A percentile compares a stretch with the other conserved stretches of the same genome.
Conservation (phyloP, 2,113 vertebrate species). For the Sander lucioperca region DNA sequence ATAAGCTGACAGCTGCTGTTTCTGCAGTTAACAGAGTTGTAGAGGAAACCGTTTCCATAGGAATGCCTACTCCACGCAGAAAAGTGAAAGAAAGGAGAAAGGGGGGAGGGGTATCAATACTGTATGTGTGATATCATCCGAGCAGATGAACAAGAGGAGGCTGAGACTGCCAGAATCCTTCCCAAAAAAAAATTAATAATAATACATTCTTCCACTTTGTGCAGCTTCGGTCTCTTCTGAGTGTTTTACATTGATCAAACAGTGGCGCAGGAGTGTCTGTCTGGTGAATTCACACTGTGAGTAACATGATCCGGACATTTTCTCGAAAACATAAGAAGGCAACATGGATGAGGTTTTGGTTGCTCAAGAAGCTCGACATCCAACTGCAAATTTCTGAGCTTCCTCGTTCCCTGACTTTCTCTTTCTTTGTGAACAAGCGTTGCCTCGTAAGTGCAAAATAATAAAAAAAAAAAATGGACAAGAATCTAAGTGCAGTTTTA, state of each 20-base stretch:
- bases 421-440: neutral
- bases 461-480: neutral
- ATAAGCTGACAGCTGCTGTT: conserved; percentile 48
- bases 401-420: neutral
- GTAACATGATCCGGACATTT: neutral
- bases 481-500: neutral
- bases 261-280: conserved; percentile 50
- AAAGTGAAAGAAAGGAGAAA: neutral
- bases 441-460: neutral
- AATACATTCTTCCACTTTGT: conserved; percentile 68
- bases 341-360: neutral
- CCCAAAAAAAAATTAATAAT: neutral
- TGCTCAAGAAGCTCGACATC: neutral
- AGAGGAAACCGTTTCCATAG: conserved; percentile 61
- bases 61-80: conserved; percentile 69
- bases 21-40: conserved; percentile 38
- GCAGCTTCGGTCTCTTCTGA: conserved; percentile 55
- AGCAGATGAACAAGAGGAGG: conserved; percentile 26
- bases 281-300: conserved; percentile 22
- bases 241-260: conserved; percentile 52
- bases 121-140: conserved; percentile 19
- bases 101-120: conserved; percentile 17
- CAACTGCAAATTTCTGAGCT: neutral
- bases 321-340: no score
- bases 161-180: conserved; percentile 35